Conservation (phyloP, 2,113 vertebrate genomes). For the Ibidorhyncha struthersii region DNA sequence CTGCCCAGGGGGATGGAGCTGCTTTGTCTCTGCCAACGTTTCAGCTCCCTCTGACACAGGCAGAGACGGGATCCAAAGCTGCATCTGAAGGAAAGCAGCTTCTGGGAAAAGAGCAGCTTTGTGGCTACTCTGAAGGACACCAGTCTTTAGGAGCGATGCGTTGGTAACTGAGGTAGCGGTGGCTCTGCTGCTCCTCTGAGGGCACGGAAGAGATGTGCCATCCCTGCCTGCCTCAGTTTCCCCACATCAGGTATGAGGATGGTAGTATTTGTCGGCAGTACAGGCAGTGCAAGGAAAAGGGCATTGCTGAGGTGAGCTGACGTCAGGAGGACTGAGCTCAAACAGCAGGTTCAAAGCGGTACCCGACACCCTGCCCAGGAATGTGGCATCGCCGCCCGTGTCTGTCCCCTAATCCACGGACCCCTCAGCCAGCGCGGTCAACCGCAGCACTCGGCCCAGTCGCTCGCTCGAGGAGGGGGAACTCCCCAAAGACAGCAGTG, state of each 20-base stretch:
- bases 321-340: neutral
- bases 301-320: neutral
- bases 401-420: neutral
- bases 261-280: rapidly evolving
- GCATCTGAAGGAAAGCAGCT: neutral
- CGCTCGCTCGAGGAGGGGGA: neutral
- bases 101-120: neutral
- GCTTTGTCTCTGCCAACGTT: neutral
- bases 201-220: rapidly evolving
- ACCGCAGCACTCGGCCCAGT: neutral
- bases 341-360: neutral
- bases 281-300: neutral
- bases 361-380: rapidly evolving
- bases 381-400: rapidly evolving
- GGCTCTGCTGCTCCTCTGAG: neutral
- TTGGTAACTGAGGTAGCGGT: rapidly evolving
- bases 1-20: neutral
- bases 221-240: neutral
- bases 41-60: rapidly evolving
- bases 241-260: rapidly evolving
- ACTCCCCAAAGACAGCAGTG: rapidly evolving
- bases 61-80: neutral
- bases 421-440: rapidly evolving
- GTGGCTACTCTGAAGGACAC: rapidly evolving
- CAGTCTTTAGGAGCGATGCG: rapidly evolving